Base-by-base conservation (phyloP, 2,113 vertebrate species). In the Hystrix cristata region DNA sequence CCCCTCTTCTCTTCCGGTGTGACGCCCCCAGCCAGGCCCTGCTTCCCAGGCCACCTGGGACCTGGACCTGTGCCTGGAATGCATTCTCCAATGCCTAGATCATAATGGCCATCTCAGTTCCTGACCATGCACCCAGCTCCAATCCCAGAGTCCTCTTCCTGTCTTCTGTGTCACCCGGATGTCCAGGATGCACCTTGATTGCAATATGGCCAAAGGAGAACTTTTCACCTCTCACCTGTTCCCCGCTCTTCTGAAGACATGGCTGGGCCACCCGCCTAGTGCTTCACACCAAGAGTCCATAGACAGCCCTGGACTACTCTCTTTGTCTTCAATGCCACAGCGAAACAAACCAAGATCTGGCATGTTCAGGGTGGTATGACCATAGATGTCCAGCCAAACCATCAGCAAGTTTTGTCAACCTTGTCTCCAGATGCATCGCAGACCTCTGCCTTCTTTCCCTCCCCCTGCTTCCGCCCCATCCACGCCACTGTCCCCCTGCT, bases 181-280 rank as follows among this genome's bases (percentile, higher is more conserved):
- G 7, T 12, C 46, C 53, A 21, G 1, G 2, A 5, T 46, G 19
- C 16, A 8, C 53, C 21, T 1, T 1, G 31, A 15, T 18, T 0
- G 2, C 76, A 19, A 2, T 1, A 5, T 0, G 5, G 65, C 74
- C 48, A 0, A 3, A 10, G n/a, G 3, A 15, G 82, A 14, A 0
- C 18, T 16, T 2, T 1, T 29, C 76, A 29, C 55, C 21, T 0
- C 18, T 12, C 19, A 4, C 7, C 46, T 67, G 19, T 2, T 46
- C 18, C n/a, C 86, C 19, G 3, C 46, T 38, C 51, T 9, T 38
- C 53, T 23, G 57, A 71, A 46, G 0, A 1, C 29, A 5, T 1
- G 48, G 43, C 15, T 8, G 0, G 10, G 13, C 15, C 29, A 19
- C n/a, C 48, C 0, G 3, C 15, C 12, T 6, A 27, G 48, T 2